Base-by-base conservation (phyloP, 2,797 vertebrate species). In the Pseudopleuronectes americanus region DNA sequence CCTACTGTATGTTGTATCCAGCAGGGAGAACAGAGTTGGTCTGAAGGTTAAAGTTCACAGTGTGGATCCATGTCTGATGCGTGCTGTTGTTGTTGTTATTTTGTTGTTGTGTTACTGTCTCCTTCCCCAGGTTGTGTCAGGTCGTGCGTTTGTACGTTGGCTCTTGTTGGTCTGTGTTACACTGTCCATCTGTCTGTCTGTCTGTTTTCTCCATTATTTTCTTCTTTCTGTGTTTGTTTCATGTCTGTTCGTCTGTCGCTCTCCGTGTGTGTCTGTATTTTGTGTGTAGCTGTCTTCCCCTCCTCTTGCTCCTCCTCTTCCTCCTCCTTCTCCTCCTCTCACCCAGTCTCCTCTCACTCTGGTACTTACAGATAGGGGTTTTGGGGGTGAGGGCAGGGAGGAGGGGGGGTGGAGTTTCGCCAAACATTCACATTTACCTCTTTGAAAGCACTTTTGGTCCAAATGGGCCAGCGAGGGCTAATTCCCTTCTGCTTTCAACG, bases 341-440 rank as follows among this genome's bases (percentile, higher is more conserved):
- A 91, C 83, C 88, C 90, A 12, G 91, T 91, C 91, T 92, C 91
- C 82, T 92, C 87, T 91, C 91, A 93, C 91, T 92, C 90, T 92
- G 88, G 90, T 90, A 89, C 84, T 88, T 83, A 86, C 76, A 82
- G 83, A 83, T 87, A 85, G 24, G 58, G 52, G 55, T 21, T 28
- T 45, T n/a, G 55, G 45, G 9, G 16, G 4, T 23, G 43, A 14
- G 21, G 49, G 49, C 17, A 1, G 3, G 26, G 51, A 19, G 55
- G 43, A 58, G 47, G 53, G n/a, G 33, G 21, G 57, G 21, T 13
- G 31, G 31, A 14, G 33, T 10, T 8, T 57, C 14, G 19, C 19
- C 6, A 26, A 58, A 45, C 4, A 16, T 57, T 66, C 41, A 19
- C 1, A 0, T 56, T 47, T 8, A 8, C 22, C 16, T 33, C 14